A percentile compares a stretch with the other conserved stretches of the same genome.
phyloP scores from a whole-genome alignment of 2,797 vertebrate genomes.

The Liasis olivaceus region DNA sequence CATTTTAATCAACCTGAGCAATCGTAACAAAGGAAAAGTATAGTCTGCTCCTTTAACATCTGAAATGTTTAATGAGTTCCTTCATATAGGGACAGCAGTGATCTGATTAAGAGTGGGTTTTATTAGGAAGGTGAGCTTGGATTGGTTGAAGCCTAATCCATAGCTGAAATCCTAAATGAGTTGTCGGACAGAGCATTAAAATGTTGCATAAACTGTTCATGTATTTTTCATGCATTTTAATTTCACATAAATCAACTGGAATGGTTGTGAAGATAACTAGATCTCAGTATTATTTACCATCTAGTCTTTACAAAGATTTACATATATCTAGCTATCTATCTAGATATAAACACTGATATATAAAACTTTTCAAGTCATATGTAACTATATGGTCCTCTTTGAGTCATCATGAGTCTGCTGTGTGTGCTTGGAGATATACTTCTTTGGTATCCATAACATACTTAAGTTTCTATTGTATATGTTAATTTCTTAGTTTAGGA shows the following conservation, averaged over 20 bases:
- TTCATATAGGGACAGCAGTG: slow-evolving; percentile 20
- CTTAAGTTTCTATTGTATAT: not conserved
- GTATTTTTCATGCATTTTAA: slow-evolving; percentile 63
- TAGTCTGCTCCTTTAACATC: slow-evolving; percentile 45
- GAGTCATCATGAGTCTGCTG: not conserved
- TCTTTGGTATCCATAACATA: not conserved
- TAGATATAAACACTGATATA: no score
- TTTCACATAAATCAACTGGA: slow-evolving; percentile 59
- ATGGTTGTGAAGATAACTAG: slow-evolving; percentile 16
- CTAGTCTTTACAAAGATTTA: slow-evolving; percentile 25
- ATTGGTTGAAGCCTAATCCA: slow-evolving; percentile 57
- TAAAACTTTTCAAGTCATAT: not conserved
- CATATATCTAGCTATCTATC: no score
- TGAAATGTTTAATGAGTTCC: slow-evolving; percentile 44
- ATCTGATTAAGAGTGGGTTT: slow-evolving; percentile 50
- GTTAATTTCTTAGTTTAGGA: not conserved
- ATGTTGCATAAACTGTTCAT: slow-evolving; percentile 57
- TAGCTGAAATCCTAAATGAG: slow-evolving; percentile 62
- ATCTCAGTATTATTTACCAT: slow-evolving; percentile 47
- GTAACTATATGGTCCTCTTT: not conserved
- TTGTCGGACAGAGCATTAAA: slow-evolving; percentile 58
- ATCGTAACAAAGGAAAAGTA: slow-evolving; percentile 35
- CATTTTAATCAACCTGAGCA: slow-evolving; percentile 45
- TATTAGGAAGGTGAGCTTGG: slow-evolving; percentile 49
- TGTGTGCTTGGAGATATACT: no score